Evolutionary conservation across 2,888 invertebrate genomes (phyloP), one percentile per base, ranked within the genome.

Genomic region (Hedya salicella): DNA sequence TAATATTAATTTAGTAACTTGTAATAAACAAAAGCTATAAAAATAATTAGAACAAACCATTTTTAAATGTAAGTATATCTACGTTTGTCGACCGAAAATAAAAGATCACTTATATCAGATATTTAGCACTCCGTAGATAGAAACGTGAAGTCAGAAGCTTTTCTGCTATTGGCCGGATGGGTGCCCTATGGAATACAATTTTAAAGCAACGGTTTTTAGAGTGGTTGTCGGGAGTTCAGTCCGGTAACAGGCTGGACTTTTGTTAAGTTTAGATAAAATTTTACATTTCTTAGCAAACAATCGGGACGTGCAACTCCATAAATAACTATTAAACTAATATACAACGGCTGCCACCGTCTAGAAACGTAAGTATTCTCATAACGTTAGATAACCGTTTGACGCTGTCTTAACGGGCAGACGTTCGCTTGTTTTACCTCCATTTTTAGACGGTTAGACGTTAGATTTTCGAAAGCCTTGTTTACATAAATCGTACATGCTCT

Each of bases 361-460:
- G 70, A 76, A 75, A 73, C 73, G 91, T 91, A 73, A 90, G 91
- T 91, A 85, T 71, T 67, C 60, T 64, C 71, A 75, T 59, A 70
- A 69, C 71, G 73, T 78, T 80, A 73, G 69, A 76, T 75, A 73
- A 75, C 75, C 76, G 75, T 79, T 81, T 80, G 83, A 85, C 81
- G 86, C 84, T 81, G 77, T 73, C 73, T 74, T 49, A 56, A 68
- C 61, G 64, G 61, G 64, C 66, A 79, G 85, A 86, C 81, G 78
- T 86, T 92, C 89, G 87, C 82, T 92, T 91, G 90, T 91, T 90
- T 90, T 89, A 87, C 87, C 88, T 88, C 91, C 91, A 91, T 91
- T 90, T 87, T 86, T 81, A 73, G 81, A 86, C 88, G 87, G 88
- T 90, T 91, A 80, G 70, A 78, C 69, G 72, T 81, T 73, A 78